These are phyloP conservation scores for Folsomia manolachei DNA, from an alignment of 2,888 invertebrate species.

Conservation along the genomic window DNA sequence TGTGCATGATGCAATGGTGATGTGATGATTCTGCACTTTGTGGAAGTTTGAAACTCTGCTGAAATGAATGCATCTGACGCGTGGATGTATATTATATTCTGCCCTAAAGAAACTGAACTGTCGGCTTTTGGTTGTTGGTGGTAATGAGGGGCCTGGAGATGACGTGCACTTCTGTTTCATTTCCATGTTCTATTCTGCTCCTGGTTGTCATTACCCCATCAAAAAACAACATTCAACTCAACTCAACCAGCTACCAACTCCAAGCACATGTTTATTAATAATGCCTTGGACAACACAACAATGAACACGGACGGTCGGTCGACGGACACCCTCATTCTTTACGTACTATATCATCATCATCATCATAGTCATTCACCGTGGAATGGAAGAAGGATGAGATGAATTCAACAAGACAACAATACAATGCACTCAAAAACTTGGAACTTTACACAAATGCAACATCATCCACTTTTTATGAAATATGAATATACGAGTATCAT, in stretches of 20 bases:
- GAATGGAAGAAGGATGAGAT: no score
- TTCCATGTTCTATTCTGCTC: neutral
- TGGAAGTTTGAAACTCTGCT: neutral
- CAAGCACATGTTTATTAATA: slow-evolving; percentile 10
- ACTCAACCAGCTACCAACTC: no score
- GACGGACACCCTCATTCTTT: neutral
- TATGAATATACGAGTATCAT: neutral
- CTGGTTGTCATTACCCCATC: slow-evolving; percentile 1
- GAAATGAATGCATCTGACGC: neutral
- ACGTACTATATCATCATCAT: neutral
- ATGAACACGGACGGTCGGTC: neutral
- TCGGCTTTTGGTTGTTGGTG: neutral
- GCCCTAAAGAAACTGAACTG: no score
- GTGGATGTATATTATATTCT: neutral
- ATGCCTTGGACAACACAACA: neutral
- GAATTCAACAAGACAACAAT: neutral
- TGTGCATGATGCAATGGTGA: neutral
- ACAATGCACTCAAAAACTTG: neutral
- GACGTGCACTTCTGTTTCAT: neutral
- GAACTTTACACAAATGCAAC: neutral
- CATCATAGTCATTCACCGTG: no score
- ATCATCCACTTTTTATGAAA: neutral
- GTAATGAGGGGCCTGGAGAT: slow-evolving; percentile 3
- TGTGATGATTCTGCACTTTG: neutral
- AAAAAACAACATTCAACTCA: neutral